These are phyloP conservation scores for Zaprionus taronus DNA, from an alignment of 1,140 invertebrate species.

Conservation along the genomic window DNA sequence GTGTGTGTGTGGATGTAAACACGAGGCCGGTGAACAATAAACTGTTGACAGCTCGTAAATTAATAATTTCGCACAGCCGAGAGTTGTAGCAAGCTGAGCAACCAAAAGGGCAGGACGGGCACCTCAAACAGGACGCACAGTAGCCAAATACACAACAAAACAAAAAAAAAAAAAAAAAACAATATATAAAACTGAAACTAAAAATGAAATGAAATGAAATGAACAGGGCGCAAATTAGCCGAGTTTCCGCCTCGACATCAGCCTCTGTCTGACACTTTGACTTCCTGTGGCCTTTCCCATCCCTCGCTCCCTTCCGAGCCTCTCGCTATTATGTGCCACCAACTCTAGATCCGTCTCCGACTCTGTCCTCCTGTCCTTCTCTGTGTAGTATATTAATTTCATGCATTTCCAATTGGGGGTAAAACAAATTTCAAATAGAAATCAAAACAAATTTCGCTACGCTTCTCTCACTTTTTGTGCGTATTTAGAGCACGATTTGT, in stretches of 20 bases:
- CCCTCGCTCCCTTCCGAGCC: background rate
- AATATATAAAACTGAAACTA: too few species aligned
- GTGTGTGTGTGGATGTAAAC: constrained; percentile 70
- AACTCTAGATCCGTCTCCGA: background rate
- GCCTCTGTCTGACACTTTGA: constrained; percentile 70
- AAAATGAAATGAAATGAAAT: background rate
- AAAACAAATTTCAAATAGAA: constrained; percentile 69
- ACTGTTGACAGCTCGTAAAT: constrained; percentile 83
- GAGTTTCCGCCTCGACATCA: constrained; percentile 72
- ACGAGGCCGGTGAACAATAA: constrained; percentile 67
- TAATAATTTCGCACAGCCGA: constrained; percentile 71
- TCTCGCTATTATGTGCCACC: constrained; percentile 7
- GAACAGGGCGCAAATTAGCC: constrained; percentile 71
- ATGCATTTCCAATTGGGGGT: constrained; percentile 48
- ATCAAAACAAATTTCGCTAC: constrained; percentile 76
- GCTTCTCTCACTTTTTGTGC: constrained; percentile 52
- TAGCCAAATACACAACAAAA: constrained; percentile 4
- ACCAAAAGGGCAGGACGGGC: constrained; percentile 2
- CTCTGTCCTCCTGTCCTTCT: background rate
- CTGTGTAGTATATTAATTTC: constrained; percentile 49
- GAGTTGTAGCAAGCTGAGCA: constrained; percentile 50
- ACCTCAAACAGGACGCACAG: constrained; percentile 13
- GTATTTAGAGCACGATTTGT: constrained; percentile 50
- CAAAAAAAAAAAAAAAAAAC: background rate
- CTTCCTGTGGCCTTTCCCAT: constrained; percentile 76